Conservation (phyloP, 2,797 vertebrate species). For the Selene dorsalis region DNA sequence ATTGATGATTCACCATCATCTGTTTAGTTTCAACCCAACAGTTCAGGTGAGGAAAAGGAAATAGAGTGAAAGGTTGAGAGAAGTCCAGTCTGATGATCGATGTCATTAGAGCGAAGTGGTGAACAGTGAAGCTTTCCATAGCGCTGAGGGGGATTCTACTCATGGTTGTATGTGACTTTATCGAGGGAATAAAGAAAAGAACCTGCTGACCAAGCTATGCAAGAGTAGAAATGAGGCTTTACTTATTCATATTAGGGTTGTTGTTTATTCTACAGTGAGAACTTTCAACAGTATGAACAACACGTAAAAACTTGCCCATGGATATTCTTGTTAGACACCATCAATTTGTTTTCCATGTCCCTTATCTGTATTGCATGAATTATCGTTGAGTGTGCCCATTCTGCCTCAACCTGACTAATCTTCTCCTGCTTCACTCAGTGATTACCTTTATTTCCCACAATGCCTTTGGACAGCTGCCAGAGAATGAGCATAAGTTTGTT, state of each 20-base stretch:
- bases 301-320: not conserved
- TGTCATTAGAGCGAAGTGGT: conserved; percentile 49
- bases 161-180: conserved; percentile 60
- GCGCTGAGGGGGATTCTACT: conserved; percentile 35
- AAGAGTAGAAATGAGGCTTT: conserved; percentile 41
- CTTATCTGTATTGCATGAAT: not conserved
- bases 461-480: conserved; percentile 32
- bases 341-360: not conserved
- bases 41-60: conserved; percentile 23
- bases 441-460: conserved; percentile 36
- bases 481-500: conserved; percentile 28
- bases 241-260: no score
- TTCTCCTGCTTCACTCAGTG: conserved; percentile 19
- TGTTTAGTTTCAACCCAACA: conserved; percentile 16
- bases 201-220: conserved; percentile 9
- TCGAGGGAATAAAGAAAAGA: conserved; percentile 54
- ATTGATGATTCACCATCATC: not conserved
- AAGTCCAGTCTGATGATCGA: conserved; percentile 15
- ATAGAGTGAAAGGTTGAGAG: conserved; percentile 23
- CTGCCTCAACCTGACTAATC: conserved; percentile 24
- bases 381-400: not conserved
- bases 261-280: conserved; percentile 19
- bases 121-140: conserved; percentile 20
- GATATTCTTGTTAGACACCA: not conserved
- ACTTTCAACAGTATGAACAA: conserved; percentile 29